These are phyloP conservation scores for Sminthurinus aureus DNA, from an alignment of 2,888 invertebrate species.

Conservation along the genomic window DNA sequence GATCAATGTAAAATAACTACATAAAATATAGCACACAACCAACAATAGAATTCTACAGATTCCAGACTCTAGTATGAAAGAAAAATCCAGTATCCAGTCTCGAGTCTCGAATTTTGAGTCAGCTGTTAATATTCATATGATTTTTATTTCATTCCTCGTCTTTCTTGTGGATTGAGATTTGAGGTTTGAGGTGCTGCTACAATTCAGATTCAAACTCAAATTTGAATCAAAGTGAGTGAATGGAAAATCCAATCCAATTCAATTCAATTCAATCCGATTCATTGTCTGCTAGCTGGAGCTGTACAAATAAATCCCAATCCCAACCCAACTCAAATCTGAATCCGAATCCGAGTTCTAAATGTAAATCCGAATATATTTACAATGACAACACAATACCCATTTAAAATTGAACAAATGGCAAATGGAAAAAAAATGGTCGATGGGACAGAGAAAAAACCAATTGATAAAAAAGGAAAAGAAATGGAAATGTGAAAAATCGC, in stretches of 20 bases:
- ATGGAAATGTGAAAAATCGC: too few species aligned
- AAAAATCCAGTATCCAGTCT: not conserved
- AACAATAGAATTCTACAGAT: too few species aligned
- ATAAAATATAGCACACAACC: too few species aligned
- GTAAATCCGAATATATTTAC: not conserved
- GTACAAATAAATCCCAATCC: not conserved
- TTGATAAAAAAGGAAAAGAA: too few species aligned
- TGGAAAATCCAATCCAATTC: not conserved
- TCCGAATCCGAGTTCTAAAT: too few species aligned
- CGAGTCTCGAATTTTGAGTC: not conserved
- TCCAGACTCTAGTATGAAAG: too few species aligned
- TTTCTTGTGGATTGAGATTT: too few species aligned
- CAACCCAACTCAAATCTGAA: too few species aligned
- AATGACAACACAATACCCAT: not conserved
- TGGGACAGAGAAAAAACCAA: too few species aligned
- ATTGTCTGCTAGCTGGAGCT: not conserved
- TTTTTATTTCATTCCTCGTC: not conserved
- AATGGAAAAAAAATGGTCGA: too few species aligned
- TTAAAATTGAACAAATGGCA: too few species aligned
- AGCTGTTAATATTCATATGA: not conserved
- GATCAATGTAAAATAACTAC: too few species aligned
- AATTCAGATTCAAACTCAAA: constrained; percentile 10
- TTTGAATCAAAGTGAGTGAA: not conserved
- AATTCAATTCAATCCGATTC: not conserved
- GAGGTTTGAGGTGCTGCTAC: not conserved